A percentile compares a stretch with the other conserved stretches of the same genome.
Conservation (phyloP, 2,797 vertebrate genomes). For the Enteromius viviparus region DNA sequence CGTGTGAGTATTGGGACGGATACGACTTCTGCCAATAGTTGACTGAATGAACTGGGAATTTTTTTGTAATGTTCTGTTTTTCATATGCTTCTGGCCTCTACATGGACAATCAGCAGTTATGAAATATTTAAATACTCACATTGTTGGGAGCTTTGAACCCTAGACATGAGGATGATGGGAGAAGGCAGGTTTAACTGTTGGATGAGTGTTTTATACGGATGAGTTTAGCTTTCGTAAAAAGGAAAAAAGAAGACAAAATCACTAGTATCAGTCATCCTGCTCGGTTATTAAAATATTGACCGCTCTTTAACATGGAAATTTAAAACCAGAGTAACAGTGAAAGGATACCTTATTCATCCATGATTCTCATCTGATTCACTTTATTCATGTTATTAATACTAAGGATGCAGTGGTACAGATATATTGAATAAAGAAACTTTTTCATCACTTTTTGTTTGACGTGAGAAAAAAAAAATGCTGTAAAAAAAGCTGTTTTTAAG, state of each 20-base stretch:
- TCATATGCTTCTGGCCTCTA: conserved; percentile 22
- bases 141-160: background rate
- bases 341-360: conserved; percentile 8
- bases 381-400: conserved; percentile 26
- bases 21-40: background rate
- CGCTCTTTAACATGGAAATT: conserved; percentile 1
- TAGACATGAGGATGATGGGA: conserved; percentile 5
- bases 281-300: conserved; percentile 12
- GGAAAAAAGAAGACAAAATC: background rate
- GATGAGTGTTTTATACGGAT: conserved; percentile 18
- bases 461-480: background rate
- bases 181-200: background rate
- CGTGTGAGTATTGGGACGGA: conserved; percentile 37
- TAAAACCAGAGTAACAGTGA: conserved; percentile 26
- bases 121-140: conserved; percentile 22
- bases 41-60: conserved; percentile 19
- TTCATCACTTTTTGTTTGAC: conserved; percentile 33
- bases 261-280: conserved; percentile 8
- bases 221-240: conserved; percentile 17
- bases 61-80: conserved; percentile 18
- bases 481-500: conserved; percentile 16
- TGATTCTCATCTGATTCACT: conserved; percentile 27
- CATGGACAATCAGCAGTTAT: conserved; percentile 36
- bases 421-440: conserved; percentile 50
- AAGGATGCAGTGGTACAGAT: conserved; percentile 51